phyloP scores from a whole-genome alignment of 2,113 vertebrate genomes.

The Muscicapa adusta region DNA sequence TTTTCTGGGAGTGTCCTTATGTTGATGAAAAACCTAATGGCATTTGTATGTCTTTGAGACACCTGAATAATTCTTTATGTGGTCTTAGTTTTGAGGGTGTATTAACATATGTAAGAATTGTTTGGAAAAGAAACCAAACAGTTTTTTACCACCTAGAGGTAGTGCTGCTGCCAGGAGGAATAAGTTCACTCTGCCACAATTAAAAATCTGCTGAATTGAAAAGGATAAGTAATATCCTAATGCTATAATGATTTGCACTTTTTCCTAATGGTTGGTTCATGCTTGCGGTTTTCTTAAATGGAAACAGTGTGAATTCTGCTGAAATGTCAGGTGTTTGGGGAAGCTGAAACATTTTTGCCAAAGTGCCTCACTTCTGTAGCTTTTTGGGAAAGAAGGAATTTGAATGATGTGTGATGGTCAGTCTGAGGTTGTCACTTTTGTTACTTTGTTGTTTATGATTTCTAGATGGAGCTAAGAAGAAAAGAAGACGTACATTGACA shows the following conservation, averaged over 20 bases:
- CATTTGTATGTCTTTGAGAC: background rate
- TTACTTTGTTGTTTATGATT: background rate
- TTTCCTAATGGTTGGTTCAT: background rate
- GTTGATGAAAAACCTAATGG: background rate
- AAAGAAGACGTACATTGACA: background rate
- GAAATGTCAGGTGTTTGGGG: background rate
- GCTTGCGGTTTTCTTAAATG: background rate
- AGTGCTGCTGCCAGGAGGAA: background rate
- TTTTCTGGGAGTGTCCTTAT: background rate
- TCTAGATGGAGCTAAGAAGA: constrained; percentile 25
- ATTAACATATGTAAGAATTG: background rate
- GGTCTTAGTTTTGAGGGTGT: background rate
- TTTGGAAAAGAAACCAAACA: background rate
- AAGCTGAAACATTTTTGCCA: background rate
- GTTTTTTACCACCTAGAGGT: background rate
- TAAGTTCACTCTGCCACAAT: background rate
- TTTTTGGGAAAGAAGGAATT: background rate
- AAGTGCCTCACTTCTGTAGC: background rate
- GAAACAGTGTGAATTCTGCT: background rate
- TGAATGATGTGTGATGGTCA: background rate
- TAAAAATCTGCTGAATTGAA: background rate
- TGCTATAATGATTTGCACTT: background rate
- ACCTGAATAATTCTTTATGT: background rate
- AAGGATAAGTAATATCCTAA: background rate
- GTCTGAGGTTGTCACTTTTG: background rate